A percentile compares a stretch with the other conserved stretches of the same genome.
Evolutionary conservation across 2,888 invertebrate species (phyloP).

Genomic region (Lepidonotus clava): DNA sequence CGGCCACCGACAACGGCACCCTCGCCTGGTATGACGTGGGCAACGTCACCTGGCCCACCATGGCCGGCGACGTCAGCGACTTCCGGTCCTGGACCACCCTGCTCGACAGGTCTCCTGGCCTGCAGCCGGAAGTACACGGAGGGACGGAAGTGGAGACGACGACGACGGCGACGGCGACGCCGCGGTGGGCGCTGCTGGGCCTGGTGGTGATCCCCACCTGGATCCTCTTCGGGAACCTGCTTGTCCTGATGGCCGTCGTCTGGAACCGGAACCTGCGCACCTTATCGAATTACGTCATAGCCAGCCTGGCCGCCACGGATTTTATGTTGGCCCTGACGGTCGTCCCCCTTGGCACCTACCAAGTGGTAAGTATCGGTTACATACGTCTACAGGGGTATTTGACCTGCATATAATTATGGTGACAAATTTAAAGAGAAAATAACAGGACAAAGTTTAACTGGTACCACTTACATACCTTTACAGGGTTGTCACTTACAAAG

Average conservation of each 20-base stretch:
- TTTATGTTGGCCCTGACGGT: conserved; percentile 65
- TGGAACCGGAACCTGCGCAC: conserved; percentile 62
- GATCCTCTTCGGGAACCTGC: conserved; percentile 63
- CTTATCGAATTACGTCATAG: conserved; percentile 66
- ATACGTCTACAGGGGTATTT: neutral
- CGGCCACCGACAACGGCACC: neutral
- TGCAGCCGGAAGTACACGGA: neutral
- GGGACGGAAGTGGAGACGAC: neutral
- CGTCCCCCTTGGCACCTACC: conserved; percentile 65
- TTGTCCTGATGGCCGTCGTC: conserved; percentile 63
- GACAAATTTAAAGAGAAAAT: too few species aligned
- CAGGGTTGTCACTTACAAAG: too few species aligned
- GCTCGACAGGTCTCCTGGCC: neutral
- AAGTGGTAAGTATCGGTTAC: conserved; percentile 59
- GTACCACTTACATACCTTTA: too few species aligned
- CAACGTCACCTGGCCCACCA: neutral
- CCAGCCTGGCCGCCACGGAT: conserved; percentile 65
- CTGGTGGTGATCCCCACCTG: conserved; percentile 62
- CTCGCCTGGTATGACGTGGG: neutral
- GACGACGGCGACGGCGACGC: neutral
- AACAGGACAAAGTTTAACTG: too few species aligned
- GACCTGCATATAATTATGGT: neutral
- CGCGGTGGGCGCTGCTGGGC: conserved; percentile 58
- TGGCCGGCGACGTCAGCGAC: neutral
- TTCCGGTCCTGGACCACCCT: neutral